Evolutionary conservation across 2,888 invertebrate species (phyloP).

Genomic region (Escarpia spicata): DNA sequence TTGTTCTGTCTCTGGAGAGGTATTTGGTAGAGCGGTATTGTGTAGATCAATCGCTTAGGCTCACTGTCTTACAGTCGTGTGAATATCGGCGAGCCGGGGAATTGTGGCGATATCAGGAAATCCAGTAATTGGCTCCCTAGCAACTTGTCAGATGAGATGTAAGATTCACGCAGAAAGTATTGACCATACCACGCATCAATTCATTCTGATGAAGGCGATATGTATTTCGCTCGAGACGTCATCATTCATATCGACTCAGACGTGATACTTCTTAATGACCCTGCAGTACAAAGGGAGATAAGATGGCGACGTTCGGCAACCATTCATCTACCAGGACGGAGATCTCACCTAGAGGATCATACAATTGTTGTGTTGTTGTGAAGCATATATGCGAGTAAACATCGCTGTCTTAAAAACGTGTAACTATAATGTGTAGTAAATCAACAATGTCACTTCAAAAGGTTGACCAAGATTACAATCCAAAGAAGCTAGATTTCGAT

Average conservation of each 20-base stretch:
- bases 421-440: background rate
- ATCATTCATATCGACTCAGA: background rate
- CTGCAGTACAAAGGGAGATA: background rate
- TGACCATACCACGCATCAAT: background rate
- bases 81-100: background rate
- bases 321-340: background rate
- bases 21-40: too few species aligned
- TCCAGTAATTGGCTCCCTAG: background rate
- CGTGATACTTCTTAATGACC: background rate
- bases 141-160: background rate
- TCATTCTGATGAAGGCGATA: conserved; percentile 1
- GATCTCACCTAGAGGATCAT: background rate
- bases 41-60: too few species aligned
- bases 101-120: background rate
- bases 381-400: background rate
- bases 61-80: background rate
- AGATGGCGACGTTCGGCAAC: background rate
- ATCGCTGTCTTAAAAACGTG: background rate
- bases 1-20: too few species aligned
- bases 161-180: background rate
- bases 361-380: background rate
- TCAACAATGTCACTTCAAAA: background rate
- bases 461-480: background rate
- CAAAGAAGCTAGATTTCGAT: background rate
- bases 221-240: background rate